Evolutionary conservation across 37 sponge, comb jelly and placozoan species (phyloP), one percentile per base, ranked within the genome.

Genomic region (Ianthella basta): DNA sequence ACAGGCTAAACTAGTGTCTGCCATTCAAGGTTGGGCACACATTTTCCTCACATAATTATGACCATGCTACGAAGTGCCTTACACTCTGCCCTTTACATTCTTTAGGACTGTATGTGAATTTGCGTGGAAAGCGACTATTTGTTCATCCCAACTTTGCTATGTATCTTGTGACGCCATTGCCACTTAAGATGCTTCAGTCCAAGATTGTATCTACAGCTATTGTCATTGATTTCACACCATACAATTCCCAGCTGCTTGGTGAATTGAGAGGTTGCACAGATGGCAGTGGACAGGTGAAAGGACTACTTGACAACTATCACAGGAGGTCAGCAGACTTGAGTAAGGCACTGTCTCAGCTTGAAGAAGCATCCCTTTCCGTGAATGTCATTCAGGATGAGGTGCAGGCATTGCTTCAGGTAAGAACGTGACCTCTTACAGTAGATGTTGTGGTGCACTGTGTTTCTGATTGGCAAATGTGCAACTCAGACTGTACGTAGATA

Each of bases 61-160:
- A 3, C 21, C 21, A 70, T 20, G 5, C 21, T 32, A 66, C 68
- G 30, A 18, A 18, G 34, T 70, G 2, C 3, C 29, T 30, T 70
- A 5, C 21, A 32, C 29, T 15, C 21, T 35, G 34, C 29, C 15
- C 21, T 35, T 33, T 35, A 70, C 21, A 6, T 70, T 72, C 10
- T 16, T 35, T 13, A 75, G 78, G 78, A 8, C 50, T 50, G 21
- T 50, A 75, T 19, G 33, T 89, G n/a, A 60, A 77, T 27, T 89
- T 89, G 39, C 87, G 90, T 93, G 90, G 90, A 6, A 87, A 70
- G 61, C 63, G 82, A 20, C 37, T 93, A 0, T 78, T 80, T 37
- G 85, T 87, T 27, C 83, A 87, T 61, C 63, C 86, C 16, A 40
- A 41, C 4, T 93, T 93, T 85, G 44, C 36, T 0, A 83, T 93